These are phyloP conservation scores for Psittacus erithacus DNA, from an alignment of 2,113 vertebrate genomes.

Conservation along the genomic window DNA sequence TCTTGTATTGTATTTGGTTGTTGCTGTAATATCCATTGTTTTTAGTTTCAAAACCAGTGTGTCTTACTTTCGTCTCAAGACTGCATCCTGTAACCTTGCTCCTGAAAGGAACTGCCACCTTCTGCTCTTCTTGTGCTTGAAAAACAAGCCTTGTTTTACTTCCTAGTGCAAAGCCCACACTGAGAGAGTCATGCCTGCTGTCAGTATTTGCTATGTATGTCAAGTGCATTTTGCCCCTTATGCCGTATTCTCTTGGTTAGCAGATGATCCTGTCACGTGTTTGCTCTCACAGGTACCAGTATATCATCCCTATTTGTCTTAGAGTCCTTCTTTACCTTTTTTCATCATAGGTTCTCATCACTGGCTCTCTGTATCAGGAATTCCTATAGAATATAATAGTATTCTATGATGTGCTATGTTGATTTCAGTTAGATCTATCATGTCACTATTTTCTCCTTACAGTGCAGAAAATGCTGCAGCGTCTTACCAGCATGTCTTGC, in stretches of 20 bases:
- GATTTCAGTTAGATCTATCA: not conserved
- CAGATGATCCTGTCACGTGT: not conserved
- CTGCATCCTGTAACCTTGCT: not conserved
- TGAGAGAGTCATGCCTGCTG: not conserved
- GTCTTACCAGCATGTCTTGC: not conserved
- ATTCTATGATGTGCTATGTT: not conserved
- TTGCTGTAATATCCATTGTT: not conserved
- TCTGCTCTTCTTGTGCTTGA: not conserved
- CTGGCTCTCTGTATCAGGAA: not conserved
- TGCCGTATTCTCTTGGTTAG: not conserved
- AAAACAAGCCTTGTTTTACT: not conserved
- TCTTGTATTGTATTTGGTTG: not conserved
- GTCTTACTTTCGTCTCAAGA: not conserved
- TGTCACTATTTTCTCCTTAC: not conserved
- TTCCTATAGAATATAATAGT: not conserved
- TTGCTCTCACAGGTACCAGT: not conserved
- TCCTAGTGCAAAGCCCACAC: not conserved
- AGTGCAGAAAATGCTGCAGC: not conserved
- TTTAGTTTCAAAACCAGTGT: not conserved
- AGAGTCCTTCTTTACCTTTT: not conserved
- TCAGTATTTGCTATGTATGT: not conserved
- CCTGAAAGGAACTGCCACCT: not conserved
- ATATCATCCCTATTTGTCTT: not conserved
- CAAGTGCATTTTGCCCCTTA: not conserved
- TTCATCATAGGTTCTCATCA: not conserved